Evolutionary conservation across 2,113 vertebrate genomes (phyloP), one percentile per base, ranked within the genome.

Genomic region (Excalfactoria chinensis): DNA sequence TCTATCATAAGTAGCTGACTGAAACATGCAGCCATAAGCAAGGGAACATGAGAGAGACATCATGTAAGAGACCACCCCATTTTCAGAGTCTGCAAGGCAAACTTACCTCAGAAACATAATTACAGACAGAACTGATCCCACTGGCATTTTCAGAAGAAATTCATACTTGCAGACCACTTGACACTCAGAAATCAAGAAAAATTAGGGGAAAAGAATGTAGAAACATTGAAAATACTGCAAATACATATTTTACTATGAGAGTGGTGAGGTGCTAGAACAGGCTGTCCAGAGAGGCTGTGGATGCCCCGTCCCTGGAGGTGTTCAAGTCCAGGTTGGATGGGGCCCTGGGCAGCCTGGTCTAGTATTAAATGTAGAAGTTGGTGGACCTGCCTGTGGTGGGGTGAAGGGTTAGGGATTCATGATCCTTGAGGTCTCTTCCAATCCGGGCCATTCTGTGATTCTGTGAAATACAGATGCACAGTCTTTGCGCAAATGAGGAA

Each of bases 401-500:
- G 5, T 43, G 19, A 9, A 20, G 21, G 46, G 21, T 22, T 49
- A 21, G 48, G 7, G 48, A 22, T 23, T 49, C 22, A 23, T 49
- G 48, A 49, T 49, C 12, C 48, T 49, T 13, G 48, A 49, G 22
- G 22, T 4, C 48, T 11, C 48, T 49, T 49, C 48, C 48, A 49
- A 49, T 22, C 48, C 22, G 22, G 48, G 11, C 21, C 46, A 48
- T 48, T 48, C 46, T 23, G 46, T 22, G 21, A 12, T 48, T 48
- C 46, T 48, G 21, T 48, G 46, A 48, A 48, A 48, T 49, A 69
- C 55, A 83, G 34, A 88, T 11, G 5, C 30, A 62, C 11, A 76
- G 55, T 34, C 15, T 70, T 71, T 85, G 22, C 68, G 22, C n/a
- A 40, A 93, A 83, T 56, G 28, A 87, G 91, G 35, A 68, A 66